Evolutionary conservation across 2,888 invertebrate genomes (phyloP).

Genomic region (Pollenia angustigena): DNA sequence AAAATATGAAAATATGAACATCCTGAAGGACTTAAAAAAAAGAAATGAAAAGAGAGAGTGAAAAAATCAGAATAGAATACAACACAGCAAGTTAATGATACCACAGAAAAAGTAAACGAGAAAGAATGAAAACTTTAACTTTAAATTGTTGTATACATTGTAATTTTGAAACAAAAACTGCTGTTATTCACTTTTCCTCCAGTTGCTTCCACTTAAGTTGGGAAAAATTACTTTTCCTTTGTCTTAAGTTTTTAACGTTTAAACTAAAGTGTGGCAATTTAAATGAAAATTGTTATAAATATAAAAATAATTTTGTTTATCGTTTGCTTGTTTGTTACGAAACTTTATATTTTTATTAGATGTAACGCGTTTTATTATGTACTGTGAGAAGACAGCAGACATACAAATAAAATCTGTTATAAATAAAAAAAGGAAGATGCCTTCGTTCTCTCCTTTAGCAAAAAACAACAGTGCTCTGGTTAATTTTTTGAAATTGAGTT

Average conservation of each 20-base stretch:
- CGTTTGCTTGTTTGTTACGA: background rate
- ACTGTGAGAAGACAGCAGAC: background rate
- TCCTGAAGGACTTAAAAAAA: slow-evolving; percentile 48
- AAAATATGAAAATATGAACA: slow-evolving; percentile 50
- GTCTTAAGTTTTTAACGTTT: slow-evolving; percentile 38
- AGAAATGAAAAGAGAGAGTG: slow-evolving; percentile 26
- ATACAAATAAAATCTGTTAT: background rate
- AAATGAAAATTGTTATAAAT: slow-evolving; percentile 53
- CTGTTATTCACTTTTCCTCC: slow-evolving; percentile 31
- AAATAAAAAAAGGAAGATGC: background rate
- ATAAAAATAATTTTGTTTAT: slow-evolving; percentile 39
- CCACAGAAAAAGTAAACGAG: slow-evolving; percentile 3
- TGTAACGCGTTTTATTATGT: slow-evolving; percentile 37
- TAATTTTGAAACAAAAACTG: slow-evolving; percentile 49
- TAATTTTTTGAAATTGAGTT: too few relatives aligned
- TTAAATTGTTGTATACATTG: slow-evolving; percentile 64
- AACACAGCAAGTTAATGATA: slow-evolving; percentile 41
- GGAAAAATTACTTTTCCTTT: slow-evolving; percentile 8
- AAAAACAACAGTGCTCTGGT: too few relatives aligned
- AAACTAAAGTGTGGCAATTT: slow-evolving; percentile 67
- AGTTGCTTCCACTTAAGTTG: slow-evolving; percentile 22
- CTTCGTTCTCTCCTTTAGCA: background rate
- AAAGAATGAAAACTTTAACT: slow-evolving; percentile 42
- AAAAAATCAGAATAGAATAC: slow-evolving; percentile 3
- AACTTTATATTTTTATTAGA: slow-evolving; percentile 17